Evolutionary conservation across 2,113 vertebrate species (phyloP).

Genomic region (Leiothrix lutea): DNA sequence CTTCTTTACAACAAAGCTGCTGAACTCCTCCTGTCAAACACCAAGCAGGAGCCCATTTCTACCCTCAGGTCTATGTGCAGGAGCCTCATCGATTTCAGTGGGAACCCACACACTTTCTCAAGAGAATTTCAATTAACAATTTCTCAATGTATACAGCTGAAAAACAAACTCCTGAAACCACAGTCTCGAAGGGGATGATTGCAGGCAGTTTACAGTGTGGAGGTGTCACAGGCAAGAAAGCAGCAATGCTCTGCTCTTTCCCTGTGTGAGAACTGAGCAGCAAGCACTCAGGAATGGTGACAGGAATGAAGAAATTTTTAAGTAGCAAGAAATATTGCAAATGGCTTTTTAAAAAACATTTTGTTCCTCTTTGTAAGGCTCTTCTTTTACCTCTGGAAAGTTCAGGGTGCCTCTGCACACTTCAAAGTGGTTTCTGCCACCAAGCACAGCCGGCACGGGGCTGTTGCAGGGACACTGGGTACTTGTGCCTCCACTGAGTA

Average conservation of each 20-base stretch:
- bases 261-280: not conserved
- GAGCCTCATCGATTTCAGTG: not conserved
- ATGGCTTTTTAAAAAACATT: not conserved
- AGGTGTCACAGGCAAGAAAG: not conserved
- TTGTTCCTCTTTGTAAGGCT: not conserved
- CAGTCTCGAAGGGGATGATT: not conserved
- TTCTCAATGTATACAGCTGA: not conserved
- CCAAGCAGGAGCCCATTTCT: not conserved
- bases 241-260: not conserved
- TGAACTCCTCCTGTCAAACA: not conserved
- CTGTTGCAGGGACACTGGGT: not conserved
- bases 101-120: not conserved
- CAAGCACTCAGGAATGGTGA: not conserved
- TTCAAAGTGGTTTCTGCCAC: not conserved
- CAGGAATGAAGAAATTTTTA: not conserved
- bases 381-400: not conserved
- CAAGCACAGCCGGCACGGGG: not conserved
- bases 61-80: not conserved
- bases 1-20: not conserved
- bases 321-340: not conserved
- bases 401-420: not conserved
- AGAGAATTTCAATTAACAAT: not conserved
- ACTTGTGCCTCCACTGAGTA: not conserved
- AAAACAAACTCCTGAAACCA: not conserved
- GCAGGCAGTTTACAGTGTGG: not conserved